Evolutionary conservation across 2,797 vertebrate genomes (phyloP), one percentile per base, ranked within the genome.

Genomic region (Coccyzus lansbergi): DNA sequence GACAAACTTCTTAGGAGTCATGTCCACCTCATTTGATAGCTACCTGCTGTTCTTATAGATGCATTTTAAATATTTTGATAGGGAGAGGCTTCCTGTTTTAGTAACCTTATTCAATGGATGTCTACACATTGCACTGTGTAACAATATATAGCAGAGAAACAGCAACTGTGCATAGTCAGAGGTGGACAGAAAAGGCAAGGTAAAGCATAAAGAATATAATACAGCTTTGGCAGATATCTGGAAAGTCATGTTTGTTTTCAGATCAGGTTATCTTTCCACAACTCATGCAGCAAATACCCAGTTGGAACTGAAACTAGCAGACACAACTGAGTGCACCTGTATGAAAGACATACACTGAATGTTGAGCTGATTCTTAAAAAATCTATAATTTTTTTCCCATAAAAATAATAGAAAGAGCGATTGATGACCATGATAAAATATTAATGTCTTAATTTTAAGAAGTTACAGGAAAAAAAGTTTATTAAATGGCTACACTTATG

Each of bases 191-290:
- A 83, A 88, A 51, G 36, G 25, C 65, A 86, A 77, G 77, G 36
- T 79, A 87, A 86, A 90, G 38, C 60, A 68, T 67, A 55, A 77
- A 72, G 26, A 77, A 60, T 59, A 12, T 22, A 75, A 56, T 51
- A 36, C 51, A 71, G 24, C 58, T 38, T 38, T 80, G 58, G 38
- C 88, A 88, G 78, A 93, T 92, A 51, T 84, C 83, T 93, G 72
- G 86, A 90, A 80, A 83, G 63, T 76, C 49, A 33, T 6, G 51
- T 49, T 93, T 79, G 49, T 88, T 92, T 95, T 96, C 71, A 89
- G 52, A 59, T 82, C 38, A 14, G 70, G 31, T 93, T 93, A 58
- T 95, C 68, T 77, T 52, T 93, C 77, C 68, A 49, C 62, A 93
- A 71, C 49, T 94, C 49, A 64, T 78, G 60, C 44, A 82, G n/a